A percentile compares a stretch with the other conserved stretches of the same genome.
Evolutionary conservation across 2,113 vertebrate species (phyloP).

Genomic region (Candoia aspera): DNA sequence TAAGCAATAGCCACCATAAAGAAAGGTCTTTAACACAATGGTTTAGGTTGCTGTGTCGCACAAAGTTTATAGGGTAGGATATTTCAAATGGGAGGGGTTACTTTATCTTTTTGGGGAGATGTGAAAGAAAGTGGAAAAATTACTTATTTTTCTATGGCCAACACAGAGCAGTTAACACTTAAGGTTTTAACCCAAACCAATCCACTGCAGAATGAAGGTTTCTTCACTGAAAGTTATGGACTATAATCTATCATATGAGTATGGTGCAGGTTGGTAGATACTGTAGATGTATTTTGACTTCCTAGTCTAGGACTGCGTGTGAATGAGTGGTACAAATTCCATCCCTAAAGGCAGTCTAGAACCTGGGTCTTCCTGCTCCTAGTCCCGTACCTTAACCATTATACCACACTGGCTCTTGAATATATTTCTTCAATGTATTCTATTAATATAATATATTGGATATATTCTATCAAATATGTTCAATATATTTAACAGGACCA

Average conservation of each 20-base stretch:
- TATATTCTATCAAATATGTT: constrained; percentile 3
- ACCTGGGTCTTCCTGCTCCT: background rate
- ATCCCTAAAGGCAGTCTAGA: background rate
- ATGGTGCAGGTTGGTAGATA: background rate
- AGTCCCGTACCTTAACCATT: background rate
- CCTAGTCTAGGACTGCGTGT: background rate
- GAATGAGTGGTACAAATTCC: background rate
- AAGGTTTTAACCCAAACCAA: background rate
- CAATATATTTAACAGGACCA: background rate
- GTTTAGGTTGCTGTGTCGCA: background rate
- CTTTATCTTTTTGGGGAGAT: background rate
- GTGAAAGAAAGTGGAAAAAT: background rate
- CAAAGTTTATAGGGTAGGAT: background rate
- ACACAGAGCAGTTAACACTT: background rate
- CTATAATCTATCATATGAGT: background rate
- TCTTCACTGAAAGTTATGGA: background rate
- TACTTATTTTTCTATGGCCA: background rate
- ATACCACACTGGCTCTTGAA: background rate
- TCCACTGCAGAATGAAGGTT: background rate
- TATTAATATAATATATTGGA: background rate
- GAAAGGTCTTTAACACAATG: background rate
- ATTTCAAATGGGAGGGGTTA: background rate
- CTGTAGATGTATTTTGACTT: background rate
- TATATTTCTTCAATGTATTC: background rate
- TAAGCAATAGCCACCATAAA: background rate